Conservation (phyloP, 2,888 invertebrate species). For the Euplagia quadripunctaria region DNA sequence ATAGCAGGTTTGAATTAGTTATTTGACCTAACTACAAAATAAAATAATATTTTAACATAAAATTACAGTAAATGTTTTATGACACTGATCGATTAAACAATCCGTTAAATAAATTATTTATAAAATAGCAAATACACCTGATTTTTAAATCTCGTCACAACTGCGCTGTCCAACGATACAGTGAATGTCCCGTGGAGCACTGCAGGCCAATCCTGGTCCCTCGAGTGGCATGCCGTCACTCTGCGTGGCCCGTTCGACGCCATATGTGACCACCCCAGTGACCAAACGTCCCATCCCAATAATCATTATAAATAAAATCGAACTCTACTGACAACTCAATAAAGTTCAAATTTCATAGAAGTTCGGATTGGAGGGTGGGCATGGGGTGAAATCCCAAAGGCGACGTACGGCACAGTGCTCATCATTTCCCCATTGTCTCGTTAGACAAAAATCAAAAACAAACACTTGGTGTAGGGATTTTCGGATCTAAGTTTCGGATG, state of each 20-base stretch:
- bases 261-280: conserved; percentile 75
- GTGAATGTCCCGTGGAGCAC: conserved; percentile 73
- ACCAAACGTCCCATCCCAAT: conserved; percentile 65
- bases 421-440: conserved; percentile 88
- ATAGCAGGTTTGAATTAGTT: background rate
- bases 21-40: background rate
- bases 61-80: background rate
- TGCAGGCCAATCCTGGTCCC: conserved; percentile 82
- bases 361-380: conserved; percentile 64
- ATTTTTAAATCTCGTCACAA: conserved; percentile 65
- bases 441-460: conserved; percentile 88
- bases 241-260: conserved; percentile 84
- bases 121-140: conserved; percentile 35
- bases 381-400: conserved; percentile 85
- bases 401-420: conserved; percentile 82
- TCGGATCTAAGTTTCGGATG: conserved; percentile 80
- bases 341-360: conserved; percentile 67
- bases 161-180: conserved; percentile 70
- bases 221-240: conserved; percentile 84
- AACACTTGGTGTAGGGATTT: conserved; percentile 83
- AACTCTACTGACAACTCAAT: conserved; percentile 58
- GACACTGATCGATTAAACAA: conserved; percentile 15
- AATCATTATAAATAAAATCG: conserved; percentile 55
- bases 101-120: conserved; percentile 11
- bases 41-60: conserved; percentile 5